phyloP scores from a whole-genome alignment of 2,113 vertebrate genomes.

The Gnathonemus longibarbis region DNA sequence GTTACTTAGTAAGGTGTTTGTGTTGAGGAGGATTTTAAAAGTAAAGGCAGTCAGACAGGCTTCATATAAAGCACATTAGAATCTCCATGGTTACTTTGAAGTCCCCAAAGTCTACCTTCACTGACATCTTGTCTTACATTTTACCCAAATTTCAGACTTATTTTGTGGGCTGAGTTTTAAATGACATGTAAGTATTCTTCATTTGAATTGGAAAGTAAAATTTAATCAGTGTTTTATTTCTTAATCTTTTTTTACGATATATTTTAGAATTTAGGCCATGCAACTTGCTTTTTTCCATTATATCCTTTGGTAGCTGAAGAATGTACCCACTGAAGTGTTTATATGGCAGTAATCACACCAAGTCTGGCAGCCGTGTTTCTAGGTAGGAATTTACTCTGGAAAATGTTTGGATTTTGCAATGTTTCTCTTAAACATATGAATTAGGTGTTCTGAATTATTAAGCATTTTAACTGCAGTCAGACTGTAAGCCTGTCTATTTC shows the following conservation, averaged over 20 bases:
- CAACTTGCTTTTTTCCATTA: background rate
- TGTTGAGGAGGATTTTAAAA: background rate
- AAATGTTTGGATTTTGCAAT: background rate
- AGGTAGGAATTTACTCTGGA: background rate
- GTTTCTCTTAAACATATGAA: background rate
- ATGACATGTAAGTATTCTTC: background rate
- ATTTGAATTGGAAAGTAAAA: background rate
- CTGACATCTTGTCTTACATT: background rate
- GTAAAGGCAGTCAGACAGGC: background rate
- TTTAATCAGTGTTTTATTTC: background rate
- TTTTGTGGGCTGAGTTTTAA: background rate
- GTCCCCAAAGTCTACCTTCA: background rate
- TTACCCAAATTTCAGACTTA: background rate
- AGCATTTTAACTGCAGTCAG: background rate
- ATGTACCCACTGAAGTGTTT: background rate
- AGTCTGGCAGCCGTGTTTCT: background rate
- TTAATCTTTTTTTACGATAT: background rate
- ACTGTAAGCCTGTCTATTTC: background rate
- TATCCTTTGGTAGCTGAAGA: background rate
- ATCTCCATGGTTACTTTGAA: background rate
- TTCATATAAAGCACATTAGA: background rate
- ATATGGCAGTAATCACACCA: background rate
- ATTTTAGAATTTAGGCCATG: background rate
- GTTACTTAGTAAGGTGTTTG: background rate
- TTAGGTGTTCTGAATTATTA: background rate